These are phyloP conservation scores for Stomatorhinus walkeri DNA, from an alignment of 2,797 vertebrate genomes.

Conservation along the genomic window DNA sequence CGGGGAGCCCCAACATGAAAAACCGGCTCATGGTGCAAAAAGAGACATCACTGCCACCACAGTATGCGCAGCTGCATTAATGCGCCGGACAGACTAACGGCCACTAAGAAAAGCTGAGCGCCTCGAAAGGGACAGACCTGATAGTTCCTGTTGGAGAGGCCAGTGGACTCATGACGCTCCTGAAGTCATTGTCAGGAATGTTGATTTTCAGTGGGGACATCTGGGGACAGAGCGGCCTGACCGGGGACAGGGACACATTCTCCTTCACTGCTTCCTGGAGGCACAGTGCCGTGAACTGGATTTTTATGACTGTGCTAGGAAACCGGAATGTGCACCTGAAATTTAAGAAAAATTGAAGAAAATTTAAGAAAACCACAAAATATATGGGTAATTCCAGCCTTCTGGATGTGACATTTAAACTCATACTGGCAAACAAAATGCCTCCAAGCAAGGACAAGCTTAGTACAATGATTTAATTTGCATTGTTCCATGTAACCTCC, in stretches of 20 bases:
- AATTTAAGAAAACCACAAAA: neutral
- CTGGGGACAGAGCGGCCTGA: slow-evolving; percentile 81
- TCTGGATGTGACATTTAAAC: neutral
- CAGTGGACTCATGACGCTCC: slow-evolving; percentile 78
- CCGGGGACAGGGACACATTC: slow-evolving; percentile 61
- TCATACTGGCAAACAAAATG: neutral
- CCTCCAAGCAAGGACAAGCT: neutral
- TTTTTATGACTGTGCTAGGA: slow-evolving; percentile 95
- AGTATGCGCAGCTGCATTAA: neutral
- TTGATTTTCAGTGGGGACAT: slow-evolving; percentile 96
- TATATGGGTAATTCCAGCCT: neutral
- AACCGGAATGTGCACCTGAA: slow-evolving; percentile 90
- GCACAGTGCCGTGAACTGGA: slow-evolving; percentile 85
- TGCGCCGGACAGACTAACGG: neutral
- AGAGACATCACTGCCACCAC: neutral
- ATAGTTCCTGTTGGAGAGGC: slow-evolving; percentile 95
- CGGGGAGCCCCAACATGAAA: neutral
- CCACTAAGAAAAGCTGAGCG: neutral
- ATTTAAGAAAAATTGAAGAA: slow-evolving; percentile 17
- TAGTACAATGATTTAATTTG: neutral
- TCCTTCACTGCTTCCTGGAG: slow-evolving; percentile 69
- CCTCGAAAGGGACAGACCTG: slow-evolving; percentile 63
- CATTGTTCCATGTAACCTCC: neutral
- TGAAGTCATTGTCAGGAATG: slow-evolving; percentile 94
- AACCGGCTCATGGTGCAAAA: neutral